phyloP scores from a whole-genome alignment of 2,888 invertebrate species.

The Danaus chrysippus region DNA sequence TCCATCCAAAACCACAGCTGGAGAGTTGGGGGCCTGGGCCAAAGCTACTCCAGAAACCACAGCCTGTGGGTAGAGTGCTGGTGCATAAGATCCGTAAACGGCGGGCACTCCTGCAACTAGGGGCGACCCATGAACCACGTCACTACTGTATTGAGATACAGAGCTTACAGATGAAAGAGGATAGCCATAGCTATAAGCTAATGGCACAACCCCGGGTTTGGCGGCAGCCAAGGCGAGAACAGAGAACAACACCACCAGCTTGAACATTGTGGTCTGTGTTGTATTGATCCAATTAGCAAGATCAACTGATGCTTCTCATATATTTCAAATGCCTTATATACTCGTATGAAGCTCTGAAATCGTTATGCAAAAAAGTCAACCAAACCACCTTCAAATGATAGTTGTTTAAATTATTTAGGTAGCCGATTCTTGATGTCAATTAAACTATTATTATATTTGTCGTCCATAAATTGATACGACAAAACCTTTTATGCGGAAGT shows the following conservation, averaged over 20 bases:
- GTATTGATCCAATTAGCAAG: slow-evolving; percentile 52
- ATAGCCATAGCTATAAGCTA: slow-evolving; percentile 45
- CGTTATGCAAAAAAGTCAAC: slow-evolving; percentile 48
- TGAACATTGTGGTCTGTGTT: slow-evolving; percentile 75
- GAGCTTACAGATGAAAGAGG: slow-evolving; percentile 39
- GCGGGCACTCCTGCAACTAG: slow-evolving; percentile 42
- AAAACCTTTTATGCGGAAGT: slow-evolving; percentile 28
- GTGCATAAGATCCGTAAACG: slow-evolving; percentile 36
- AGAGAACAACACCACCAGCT: slow-evolving; percentile 81
- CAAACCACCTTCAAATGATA: slow-evolving; percentile 53
- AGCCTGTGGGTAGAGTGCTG: slow-evolving; percentile 33
- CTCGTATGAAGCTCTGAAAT: slow-evolving; percentile 22
- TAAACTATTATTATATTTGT: slow-evolving; percentile 28
- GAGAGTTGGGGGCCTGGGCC: slow-evolving; percentile 61
- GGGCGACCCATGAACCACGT: slow-evolving; percentile 50
- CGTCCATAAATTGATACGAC: slow-evolving; percentile 9
- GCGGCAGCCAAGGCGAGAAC: slow-evolving; percentile 79
- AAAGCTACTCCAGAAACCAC: slow-evolving; percentile 38
- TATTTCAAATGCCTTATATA: slow-evolving; percentile 61
- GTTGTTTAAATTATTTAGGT: slow-evolving; percentile 19
- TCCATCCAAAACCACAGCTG: slow-evolving; percentile 67
- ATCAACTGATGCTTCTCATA: slow-evolving; percentile 62
- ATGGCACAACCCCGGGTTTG: slow-evolving; percentile 58
- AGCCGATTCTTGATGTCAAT: slow-evolving; percentile 22
- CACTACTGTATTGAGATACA: slow-evolving; percentile 46